Base-by-base conservation (phyloP, 2,113 vertebrate genomes). In the Hemicordylus capensis region DNA sequence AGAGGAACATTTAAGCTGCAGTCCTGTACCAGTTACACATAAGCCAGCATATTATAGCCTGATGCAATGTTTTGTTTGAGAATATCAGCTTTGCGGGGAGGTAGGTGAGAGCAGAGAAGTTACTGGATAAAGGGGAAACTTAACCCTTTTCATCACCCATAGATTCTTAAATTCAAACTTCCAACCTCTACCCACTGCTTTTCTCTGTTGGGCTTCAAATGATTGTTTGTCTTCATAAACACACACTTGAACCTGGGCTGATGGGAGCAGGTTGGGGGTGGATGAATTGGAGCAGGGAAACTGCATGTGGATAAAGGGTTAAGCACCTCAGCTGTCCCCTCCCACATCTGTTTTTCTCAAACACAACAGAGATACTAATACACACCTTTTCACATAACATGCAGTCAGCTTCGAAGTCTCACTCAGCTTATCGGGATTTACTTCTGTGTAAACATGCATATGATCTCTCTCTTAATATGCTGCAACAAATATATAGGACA, bases 1-100 rank as follows among this genome's bases (percentile, higher is more conserved):
- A 91, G 93, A 46, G 14, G 8, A 89, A 39, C 69, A 14, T 63
- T 8, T 24, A 42, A 26, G 9, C 3, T 6, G 74, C 70, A 77
- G 17, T 61, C 31, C 28, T 4, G 31, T 6, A 14, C 22, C 10
- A 9, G 14, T 59, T 48, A 48, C 24, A 46, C 31, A 15, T 10
- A 28, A 76, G 14, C 10, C 34, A 39, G 17, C 26, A 14, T 26
- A 14, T 46, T 9, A 61, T 28, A 72, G 56, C 22, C 42, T 59
- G 14, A 10, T 26, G 70, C 42, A 44, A 10, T 74, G 56, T 37
- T 63, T 61, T 51, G 20, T 63, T 63, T 73, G 56, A 44, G 28
- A 26, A 61, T 73, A 73, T 19, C 39, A 44, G 37, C 19, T 74
- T 26, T 46, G 39, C 28, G 34, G 37, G 22, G 42, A 37, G 61